Evolutionary conservation across 1,140 invertebrate species (phyloP).

Genomic region (Aphis gossypii): DNA sequence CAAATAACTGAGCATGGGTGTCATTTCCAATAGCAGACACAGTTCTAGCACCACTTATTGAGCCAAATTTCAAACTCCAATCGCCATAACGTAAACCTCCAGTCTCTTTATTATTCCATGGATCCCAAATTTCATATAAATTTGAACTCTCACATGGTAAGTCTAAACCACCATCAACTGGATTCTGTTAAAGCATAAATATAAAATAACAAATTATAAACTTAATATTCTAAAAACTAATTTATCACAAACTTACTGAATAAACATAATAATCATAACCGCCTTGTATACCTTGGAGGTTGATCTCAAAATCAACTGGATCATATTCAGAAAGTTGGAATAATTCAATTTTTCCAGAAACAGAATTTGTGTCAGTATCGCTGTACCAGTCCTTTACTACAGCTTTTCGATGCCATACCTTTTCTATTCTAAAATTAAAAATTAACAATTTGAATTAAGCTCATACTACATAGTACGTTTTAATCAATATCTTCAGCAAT

Average conservation of each 20-base stretch:
- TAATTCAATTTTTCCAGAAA: constrained; percentile 81
- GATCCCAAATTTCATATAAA: constrained; percentile 85
- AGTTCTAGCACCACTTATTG: constrained; percentile 61
- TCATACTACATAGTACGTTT: not conserved
- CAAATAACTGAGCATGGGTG: constrained; percentile 84
- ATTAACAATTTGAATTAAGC: not conserved
- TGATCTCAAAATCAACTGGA: constrained; percentile 79
- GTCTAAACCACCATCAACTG: constrained; percentile 80
- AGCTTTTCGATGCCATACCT: constrained; percentile 80
- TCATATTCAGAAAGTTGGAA: constrained; percentile 86
- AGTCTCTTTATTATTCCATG: constrained; percentile 64
- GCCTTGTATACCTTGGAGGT: constrained; percentile 76
- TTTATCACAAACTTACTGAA: constrained; percentile 68
- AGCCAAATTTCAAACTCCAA: constrained; percentile 43
- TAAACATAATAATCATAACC: constrained; percentile 83
- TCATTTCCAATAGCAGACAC: constrained; percentile 76
- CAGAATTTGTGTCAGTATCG: constrained; percentile 72
- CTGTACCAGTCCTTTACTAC: constrained; percentile 87
- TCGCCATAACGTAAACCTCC: constrained; percentile 44
- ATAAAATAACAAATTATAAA: constrained; percentile 8
- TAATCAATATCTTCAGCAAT: not conserved
- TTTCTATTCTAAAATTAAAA: constrained; percentile 66
- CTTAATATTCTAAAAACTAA: not conserved
- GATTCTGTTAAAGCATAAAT: constrained; percentile 68
- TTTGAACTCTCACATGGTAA: constrained; percentile 87